Percentiles rank a stretch among this genome's conserved stretches.
Conservation (phyloP, 2,113 vertebrate genomes). For the Dicentrarchus labrax region DNA sequence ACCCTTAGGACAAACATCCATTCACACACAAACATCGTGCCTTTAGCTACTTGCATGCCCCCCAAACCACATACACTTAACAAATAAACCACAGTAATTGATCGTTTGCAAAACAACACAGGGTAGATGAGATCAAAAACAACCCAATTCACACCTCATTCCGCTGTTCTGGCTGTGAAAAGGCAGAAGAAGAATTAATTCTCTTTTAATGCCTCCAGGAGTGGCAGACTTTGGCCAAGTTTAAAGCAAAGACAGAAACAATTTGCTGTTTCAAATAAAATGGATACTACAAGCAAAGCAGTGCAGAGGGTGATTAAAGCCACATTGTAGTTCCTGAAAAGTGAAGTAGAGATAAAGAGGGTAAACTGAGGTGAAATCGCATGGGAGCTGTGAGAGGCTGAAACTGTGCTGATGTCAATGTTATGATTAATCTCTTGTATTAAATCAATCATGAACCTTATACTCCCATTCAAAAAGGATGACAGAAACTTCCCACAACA, state of each 20-base stretch:
- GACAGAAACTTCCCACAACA: conserved; percentile 25
- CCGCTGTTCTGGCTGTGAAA: conserved; percentile 8
- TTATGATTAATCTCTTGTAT: conserved; percentile 26
- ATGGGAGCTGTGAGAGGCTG: conserved; percentile 24
- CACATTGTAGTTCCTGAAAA: conserved; percentile 37
- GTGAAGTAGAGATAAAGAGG: conserved; percentile 13
- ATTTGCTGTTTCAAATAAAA: conserved; percentile 37
- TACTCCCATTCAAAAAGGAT: conserved; percentile 36
- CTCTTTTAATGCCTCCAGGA: conserved; percentile 31
- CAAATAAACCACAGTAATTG: conserved; percentile 35
- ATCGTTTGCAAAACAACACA: conserved; percentile 36
- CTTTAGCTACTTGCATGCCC: conserved; percentile 8
- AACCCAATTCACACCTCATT: conserved; percentile 46
- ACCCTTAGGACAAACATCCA: background rate
- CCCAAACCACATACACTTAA: conserved; percentile 32
- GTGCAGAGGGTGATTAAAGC: conserved; percentile 42
- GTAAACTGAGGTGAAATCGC: conserved; percentile 35
- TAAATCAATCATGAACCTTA: conserved; percentile 8
- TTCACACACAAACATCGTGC: conserved; percentile 32
- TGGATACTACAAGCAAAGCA: conserved; percentile 11
- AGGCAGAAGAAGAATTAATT: background rate
- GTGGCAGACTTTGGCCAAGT: conserved; percentile 3
- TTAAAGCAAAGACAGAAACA: conserved; percentile 38
- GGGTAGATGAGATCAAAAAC: conserved; percentile 27
- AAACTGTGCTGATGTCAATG: conserved; percentile 32